Conservation (phyloP, 2,888 invertebrate genomes). For the Sinohyriopsis cumingii region DNA sequence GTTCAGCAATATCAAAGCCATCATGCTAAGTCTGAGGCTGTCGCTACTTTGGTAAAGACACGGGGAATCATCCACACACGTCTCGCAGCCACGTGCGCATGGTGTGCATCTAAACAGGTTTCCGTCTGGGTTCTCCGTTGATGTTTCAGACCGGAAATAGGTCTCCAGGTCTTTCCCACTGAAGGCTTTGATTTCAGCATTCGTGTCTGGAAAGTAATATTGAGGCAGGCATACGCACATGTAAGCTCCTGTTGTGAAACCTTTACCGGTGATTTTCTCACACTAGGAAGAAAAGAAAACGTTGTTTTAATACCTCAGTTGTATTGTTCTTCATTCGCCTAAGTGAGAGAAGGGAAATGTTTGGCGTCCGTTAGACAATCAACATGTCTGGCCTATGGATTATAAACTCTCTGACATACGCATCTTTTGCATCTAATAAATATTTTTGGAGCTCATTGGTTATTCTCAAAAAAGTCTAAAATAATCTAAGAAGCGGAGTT, state of each 20-base stretch:
- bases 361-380: too few species aligned
- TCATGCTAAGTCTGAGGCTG: constrained; percentile 28
- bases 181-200: constrained; percentile 35
- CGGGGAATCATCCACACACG: constrained; percentile 55
- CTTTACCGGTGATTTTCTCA: constrained; percentile 39
- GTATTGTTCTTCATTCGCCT: too few species aligned
- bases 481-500: too few species aligned
- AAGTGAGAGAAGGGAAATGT: too few species aligned
- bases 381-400: too few species aligned
- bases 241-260: constrained; percentile 59
- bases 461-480: too few species aligned
- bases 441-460: too few species aligned
- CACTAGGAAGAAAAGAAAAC: constrained; percentile 39
- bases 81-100: constrained; percentile 58
- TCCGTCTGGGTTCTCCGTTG: constrained; percentile 14
- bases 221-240: constrained; percentile 50
- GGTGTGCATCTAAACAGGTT: constrained; percentile 41
- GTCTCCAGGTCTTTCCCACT: constrained; percentile 48
- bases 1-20: constrained; percentile 20
- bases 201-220: constrained; percentile 61
- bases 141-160: constrained; percentile 6
- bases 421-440: too few species aligned
- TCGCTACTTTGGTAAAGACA: constrained; percentile 48
- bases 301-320: too few species aligned
- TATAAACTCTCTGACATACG: too few species aligned